Conservation (phyloP, 2,888 invertebrate species). For the Caradrina clavipalpis region DNA sequence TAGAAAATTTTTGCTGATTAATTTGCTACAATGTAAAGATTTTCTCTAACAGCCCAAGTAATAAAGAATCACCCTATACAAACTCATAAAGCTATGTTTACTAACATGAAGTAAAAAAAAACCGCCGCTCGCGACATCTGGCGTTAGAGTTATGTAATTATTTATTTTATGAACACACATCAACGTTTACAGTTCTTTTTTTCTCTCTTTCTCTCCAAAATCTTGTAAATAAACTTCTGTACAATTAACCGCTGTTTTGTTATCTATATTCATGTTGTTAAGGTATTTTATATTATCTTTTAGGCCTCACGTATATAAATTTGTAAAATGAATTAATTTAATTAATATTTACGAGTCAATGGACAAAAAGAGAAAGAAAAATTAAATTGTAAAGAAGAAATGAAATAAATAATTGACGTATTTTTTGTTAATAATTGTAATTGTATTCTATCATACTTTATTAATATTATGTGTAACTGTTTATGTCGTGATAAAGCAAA, state of each 20-base stretch:
- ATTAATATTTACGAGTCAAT: too few relatives aligned
- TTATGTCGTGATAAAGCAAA: too few relatives aligned
- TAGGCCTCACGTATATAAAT: too few relatives aligned
- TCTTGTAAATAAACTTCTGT: conserved; percentile 39
- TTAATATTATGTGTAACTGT: too few relatives aligned
- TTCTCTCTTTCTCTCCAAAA: conserved; percentile 30
- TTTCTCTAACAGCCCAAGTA: background rate
- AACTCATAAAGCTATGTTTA: conserved; percentile 83
- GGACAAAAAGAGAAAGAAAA: too few relatives aligned
- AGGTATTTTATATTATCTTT: too few relatives aligned
- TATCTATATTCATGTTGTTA: background rate
- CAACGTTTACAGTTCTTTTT: conserved; percentile 47
- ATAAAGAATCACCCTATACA: conserved; percentile 72
- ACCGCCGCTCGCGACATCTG: conserved; percentile 84
- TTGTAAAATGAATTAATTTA: too few relatives aligned
- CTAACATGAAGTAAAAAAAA: conserved; percentile 83
- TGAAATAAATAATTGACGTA: too few relatives aligned
- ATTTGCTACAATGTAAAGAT: background rate
- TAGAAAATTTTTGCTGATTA: too few relatives aligned
- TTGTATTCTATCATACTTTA: too few relatives aligned
- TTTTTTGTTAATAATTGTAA: too few relatives aligned
- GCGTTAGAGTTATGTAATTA: conserved; percentile 82
- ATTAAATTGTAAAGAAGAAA: too few relatives aligned
- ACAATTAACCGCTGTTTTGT: conserved; percentile 17
- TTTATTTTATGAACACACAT: conserved; percentile 79